phyloP scores from a whole-genome alignment of 2,797 vertebrate genomes.

The Odontamblyopus rebecca region DNA sequence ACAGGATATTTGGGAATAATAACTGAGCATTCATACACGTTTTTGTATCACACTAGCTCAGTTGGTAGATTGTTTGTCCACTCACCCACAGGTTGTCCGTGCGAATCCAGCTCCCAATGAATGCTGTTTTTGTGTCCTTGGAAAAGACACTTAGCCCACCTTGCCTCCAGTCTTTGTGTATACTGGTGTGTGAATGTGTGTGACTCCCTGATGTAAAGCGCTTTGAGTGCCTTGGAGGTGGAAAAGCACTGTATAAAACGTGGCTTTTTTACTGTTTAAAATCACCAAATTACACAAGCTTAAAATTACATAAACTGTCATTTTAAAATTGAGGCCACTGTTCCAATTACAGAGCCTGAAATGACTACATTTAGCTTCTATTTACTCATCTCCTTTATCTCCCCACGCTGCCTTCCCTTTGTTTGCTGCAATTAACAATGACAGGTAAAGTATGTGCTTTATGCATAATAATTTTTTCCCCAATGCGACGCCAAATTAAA shows the following conservation, averaged over 20 bases:
- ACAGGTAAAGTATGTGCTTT: constrained; percentile 33
- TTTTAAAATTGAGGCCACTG: background rate
- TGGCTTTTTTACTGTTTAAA: background rate
- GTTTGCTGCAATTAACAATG: constrained; percentile 25
- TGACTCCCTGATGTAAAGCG: too few species aligned
- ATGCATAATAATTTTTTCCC: constrained; percentile 10
- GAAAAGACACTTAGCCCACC: too few species aligned
- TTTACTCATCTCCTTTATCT: constrained; percentile 2
- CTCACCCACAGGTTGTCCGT: too few species aligned
- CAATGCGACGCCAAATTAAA: constrained; percentile 16
- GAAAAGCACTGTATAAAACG: too few species aligned
- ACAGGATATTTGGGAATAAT: background rate
- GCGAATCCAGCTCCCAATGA: too few species aligned
- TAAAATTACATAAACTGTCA: background rate
- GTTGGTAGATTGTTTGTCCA: too few species aligned
- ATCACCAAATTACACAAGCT: background rate
- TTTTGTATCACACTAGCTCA: background rate
- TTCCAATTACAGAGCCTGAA: background rate
- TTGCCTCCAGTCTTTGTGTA: too few species aligned
- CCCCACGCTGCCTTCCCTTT: constrained; percentile 3
- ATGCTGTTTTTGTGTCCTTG: too few species aligned
- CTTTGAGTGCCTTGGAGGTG: too few species aligned
- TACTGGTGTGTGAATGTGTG: too few species aligned
- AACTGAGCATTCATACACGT: background rate
- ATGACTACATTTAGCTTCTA: constrained; percentile 4